Percentiles rank a stretch among this genome's conserved stretches.
Conservation (phyloP, 2,888 invertebrate genomes). For the Papilio demoleus region DNA sequence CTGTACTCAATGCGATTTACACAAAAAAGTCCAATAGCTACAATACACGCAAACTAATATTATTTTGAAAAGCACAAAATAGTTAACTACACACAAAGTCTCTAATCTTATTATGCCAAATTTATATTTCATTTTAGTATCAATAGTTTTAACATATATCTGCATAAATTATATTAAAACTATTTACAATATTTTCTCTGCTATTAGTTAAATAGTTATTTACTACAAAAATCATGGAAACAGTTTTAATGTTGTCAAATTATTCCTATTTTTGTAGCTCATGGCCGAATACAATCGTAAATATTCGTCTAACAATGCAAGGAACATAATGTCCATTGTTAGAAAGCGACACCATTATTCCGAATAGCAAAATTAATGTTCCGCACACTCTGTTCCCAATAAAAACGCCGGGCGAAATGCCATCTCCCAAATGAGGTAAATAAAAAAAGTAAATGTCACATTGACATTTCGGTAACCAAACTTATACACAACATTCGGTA, state of each 20-base stretch:
- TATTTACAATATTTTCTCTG: neutral
- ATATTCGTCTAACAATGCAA: slow-evolving; percentile 40
- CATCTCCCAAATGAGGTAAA: slow-evolving; percentile 80
- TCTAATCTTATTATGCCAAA: too few relatives aligned
- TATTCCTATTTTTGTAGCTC: neutral
- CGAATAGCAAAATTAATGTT: slow-evolving; percentile 76
- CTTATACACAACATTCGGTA: slow-evolving; percentile 46
- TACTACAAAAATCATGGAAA: neutral
- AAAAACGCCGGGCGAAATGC: slow-evolving; percentile 74
- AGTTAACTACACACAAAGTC: neutral
- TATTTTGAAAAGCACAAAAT: neutral
- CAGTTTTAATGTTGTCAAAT: slow-evolving; percentile 2
- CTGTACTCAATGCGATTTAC: slow-evolving; percentile 58
- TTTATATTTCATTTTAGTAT: too few relatives aligned
- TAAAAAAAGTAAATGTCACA: slow-evolving; percentile 76
- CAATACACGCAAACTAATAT: slow-evolving; percentile 40
- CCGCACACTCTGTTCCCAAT: slow-evolving; percentile 73
- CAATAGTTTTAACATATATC: too few relatives aligned
- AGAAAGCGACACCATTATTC: slow-evolving; percentile 49
- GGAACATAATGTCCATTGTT: slow-evolving; percentile 49
- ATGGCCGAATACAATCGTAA: slow-evolving; percentile 23
- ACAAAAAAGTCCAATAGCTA: slow-evolving; percentile 53
- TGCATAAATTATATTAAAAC: neutral
- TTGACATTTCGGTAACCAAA: slow-evolving; percentile 65
- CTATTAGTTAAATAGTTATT: neutral